Evolutionary conservation across 2,888 invertebrate species (phyloP).

Genomic region (Rhorus exstirpatorius): DNA sequence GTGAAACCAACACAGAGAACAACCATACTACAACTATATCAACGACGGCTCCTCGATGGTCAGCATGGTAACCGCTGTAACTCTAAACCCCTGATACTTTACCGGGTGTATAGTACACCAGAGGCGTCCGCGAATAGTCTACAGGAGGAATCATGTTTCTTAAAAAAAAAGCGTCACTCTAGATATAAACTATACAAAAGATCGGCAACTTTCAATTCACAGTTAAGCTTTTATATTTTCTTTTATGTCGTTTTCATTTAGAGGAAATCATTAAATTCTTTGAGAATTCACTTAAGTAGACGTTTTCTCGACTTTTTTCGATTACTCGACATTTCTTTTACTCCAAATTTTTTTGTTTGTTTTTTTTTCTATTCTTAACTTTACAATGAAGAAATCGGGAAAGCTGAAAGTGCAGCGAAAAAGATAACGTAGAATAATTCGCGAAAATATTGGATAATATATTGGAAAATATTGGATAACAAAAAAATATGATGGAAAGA

Average conservation of each 20-base stretch:
- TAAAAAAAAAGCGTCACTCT: background rate
- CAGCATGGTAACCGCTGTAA: constrained; percentile 16
- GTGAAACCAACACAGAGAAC: constrained; percentile 9
- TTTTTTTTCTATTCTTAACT: too few relatives aligned
- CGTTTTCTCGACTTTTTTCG: too few relatives aligned
- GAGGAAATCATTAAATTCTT: background rate
- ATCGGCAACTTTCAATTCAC: background rate
- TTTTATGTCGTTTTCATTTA: background rate
- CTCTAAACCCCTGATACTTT: constrained; percentile 14
- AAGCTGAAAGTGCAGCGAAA: too few relatives aligned
- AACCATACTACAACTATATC: constrained; percentile 13
- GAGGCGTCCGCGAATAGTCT: constrained; percentile 8
- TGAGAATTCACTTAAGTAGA: too few relatives aligned
- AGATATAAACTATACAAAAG: background rate
- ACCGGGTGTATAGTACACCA: background rate
- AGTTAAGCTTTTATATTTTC: background rate
- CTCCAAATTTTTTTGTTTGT: too few relatives aligned
- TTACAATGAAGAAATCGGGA: too few relatives aligned
- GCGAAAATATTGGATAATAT: too few relatives aligned
- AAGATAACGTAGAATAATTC: too few relatives aligned
- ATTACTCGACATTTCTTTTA: too few relatives aligned
- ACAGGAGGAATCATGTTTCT: background rate
- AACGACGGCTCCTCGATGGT: background rate
- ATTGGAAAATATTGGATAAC: too few relatives aligned
- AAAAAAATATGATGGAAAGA: too few relatives aligned